Base-by-base conservation (phyloP, 2,888 invertebrate species). In the Byasa hedistus region DNA sequence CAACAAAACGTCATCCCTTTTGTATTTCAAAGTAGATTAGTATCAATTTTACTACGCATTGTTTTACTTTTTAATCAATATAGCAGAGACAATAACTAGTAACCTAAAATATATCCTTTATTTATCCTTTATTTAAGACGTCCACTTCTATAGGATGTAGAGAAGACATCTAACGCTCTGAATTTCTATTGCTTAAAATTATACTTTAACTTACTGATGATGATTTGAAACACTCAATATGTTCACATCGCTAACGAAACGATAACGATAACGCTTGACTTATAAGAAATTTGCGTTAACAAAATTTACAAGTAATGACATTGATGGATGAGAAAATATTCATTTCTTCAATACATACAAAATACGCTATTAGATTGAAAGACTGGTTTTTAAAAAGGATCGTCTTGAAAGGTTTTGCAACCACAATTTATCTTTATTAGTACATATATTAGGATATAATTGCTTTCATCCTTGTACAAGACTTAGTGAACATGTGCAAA, bases 201-300 rank as follows among this genome's bases (percentile, higher is more conserved):
- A 39, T 39, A 15, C 39, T 8, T 8, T 39, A 39, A 48, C 48
- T 8, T n/a, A 48, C 19, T n/a, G n/a, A n/a, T 3, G n/a, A 48
- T 19, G 5, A 4, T n/a, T n/a, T n/a, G n/a, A 19, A n/a, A 48
- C 5, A 48, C n/a, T 19, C 3, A 7, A 39, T 39, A 39, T 15
- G 48, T 48, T n/a, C 19, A 48, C 48, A 48, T 48, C 19, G 48
- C 19, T 48, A n/a, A 48, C 19, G 19, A 48, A n/a, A 19, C n/a
- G 19, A n/a, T 48, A n/a, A 19, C n/a, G 19, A n/a, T 48, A 39
- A 39, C 39, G n/a, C n/a, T 56, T 21, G 15, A 27, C 17, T 48
- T 54, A 61, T 24, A 62, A 55, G 55, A 54, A 56, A 44, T 5
- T 19, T n/a, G 36, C 54, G 55, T 24, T 39, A 23, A 39, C 61